Evolutionary conservation across 2,113 vertebrate genomes (phyloP).

Genomic region (Hemiprocne comata): DNA sequence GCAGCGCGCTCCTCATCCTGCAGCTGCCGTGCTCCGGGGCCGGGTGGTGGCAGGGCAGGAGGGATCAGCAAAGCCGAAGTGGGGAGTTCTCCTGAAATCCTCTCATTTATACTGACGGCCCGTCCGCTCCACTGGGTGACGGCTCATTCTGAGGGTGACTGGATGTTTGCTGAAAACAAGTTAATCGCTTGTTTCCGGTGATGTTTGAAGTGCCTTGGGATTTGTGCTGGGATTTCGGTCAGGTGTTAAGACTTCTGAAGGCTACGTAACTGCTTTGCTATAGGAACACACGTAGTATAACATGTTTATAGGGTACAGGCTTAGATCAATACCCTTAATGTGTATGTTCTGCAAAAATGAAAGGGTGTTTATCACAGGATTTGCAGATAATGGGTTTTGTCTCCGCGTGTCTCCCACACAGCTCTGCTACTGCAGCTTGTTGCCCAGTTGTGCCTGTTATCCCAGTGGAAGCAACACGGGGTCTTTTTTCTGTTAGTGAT

Average conservation of each 20-base stretch:
- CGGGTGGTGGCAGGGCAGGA: neutral
- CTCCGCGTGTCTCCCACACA: neutral
- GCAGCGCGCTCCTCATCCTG: conserved; percentile 38
- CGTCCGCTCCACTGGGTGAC: neutral
- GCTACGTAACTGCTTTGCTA: neutral
- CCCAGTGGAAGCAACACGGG: fast-evolving
- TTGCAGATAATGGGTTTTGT: neutral
- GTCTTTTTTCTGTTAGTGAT: neutral
- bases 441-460: neutral
- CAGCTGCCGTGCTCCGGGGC: fast-evolving
- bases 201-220: neutral
- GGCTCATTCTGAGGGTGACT: neutral
- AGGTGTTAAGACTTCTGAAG: neutral
- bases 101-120: conserved; percentile 41
- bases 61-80: neutral
- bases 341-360: neutral
- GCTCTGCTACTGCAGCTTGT: neutral
- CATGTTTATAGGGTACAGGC: neutral
- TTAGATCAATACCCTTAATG: neutral
- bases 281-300: neutral
- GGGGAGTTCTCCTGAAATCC: neutral
- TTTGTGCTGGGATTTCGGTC: neutral
- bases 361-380: neutral
- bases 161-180: conserved; percentile 48
- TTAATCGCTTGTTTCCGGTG: neutral